These are phyloP conservation scores for Bactericera cockerelli DNA, from an alignment of 1,140 invertebrate species.

Conservation along the genomic window DNA sequence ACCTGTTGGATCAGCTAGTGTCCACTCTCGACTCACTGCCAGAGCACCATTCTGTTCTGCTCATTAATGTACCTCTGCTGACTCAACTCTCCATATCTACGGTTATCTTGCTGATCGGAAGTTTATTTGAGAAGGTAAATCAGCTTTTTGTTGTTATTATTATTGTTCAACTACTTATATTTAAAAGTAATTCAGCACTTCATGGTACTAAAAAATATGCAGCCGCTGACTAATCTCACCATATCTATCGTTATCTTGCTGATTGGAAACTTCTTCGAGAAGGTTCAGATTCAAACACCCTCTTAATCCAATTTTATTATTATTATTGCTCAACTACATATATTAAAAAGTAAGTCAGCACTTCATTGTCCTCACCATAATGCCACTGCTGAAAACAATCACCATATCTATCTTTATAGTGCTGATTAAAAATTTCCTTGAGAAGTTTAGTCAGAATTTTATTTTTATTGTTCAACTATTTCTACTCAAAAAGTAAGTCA, in stretches of 20 bases:
- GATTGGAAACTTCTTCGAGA: neutral
- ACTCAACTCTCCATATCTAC: neutral
- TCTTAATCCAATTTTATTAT: no score
- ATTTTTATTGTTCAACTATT: neutral
- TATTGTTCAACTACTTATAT: no score
- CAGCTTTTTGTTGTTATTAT: no score
- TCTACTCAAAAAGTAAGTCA: no score
- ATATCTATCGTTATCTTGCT: neutral
- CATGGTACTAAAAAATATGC: neutral
- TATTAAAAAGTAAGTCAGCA: neutral
- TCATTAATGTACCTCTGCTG: constrained; percentile 1
- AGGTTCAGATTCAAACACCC: no score
- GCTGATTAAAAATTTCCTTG: no score
- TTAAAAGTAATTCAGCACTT: no score
- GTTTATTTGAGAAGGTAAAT: constrained; percentile 2
- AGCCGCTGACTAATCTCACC: neutral
- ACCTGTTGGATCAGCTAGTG: neutral
- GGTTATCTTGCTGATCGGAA: neutral
- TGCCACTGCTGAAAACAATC: neutral
- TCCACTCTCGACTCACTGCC: neutral
- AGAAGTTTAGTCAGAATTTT: no score
- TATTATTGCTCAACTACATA: no score
- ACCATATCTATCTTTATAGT: neutral
- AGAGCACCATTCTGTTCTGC: neutral
- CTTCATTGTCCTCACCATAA: neutral